Conservation (phyloP, 2,888 invertebrate genomes). For the Troides aeacus region DNA sequence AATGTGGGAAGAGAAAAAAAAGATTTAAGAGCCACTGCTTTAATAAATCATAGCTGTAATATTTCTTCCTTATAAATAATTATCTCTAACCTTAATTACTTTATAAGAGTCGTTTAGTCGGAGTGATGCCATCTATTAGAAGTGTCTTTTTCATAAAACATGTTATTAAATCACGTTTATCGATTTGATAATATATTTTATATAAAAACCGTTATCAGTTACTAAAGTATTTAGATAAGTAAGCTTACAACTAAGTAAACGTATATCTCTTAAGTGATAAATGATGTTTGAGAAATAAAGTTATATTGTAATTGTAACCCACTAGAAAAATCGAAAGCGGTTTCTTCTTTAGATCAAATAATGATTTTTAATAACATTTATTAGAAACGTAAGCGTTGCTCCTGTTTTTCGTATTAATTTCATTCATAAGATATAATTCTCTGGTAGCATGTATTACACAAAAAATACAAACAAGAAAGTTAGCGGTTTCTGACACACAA, state of each 20-base stretch:
- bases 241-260: neutral
- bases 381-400: no score
- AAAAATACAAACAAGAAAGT: no score
- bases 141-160: neutral
- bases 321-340: no score
- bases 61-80: neutral
- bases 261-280: neutral
- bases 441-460: no score
- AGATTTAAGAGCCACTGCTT: neutral
- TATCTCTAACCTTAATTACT: slow-evolving; percentile 1
- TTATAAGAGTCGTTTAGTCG: neutral
- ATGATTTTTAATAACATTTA: no score
- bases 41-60: neutral
- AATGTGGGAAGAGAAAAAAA: neutral
- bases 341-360: no score
- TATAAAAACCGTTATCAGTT: slow-evolving; percentile 1
- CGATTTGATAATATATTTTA: neutral
- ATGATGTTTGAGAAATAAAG: neutral
- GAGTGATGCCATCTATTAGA: neutral
- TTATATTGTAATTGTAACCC: neutral
- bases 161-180: neutral
- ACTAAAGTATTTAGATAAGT: neutral
- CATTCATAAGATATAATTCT: no score
- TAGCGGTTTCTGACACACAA: no score
- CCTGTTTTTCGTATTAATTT: no score